Percentiles rank a stretch among this genome's conserved stretches.
Conservation (phyloP, 2,113 vertebrate species). For the Anseranas semipalmata region DNA sequence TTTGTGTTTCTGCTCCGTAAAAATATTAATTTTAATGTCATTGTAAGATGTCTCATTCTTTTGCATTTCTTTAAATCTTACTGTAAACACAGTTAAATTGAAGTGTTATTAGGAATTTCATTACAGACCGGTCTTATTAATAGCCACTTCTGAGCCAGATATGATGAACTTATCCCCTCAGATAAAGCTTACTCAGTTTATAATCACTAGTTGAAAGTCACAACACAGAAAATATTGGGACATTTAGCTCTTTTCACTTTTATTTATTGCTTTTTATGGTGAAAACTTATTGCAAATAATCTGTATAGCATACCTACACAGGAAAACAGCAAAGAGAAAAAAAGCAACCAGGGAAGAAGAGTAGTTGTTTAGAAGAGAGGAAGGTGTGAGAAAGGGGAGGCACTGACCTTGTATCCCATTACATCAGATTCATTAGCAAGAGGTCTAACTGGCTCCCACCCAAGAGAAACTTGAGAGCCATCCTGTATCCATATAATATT, state of each 20-base stretch:
- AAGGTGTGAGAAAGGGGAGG: not conserved
- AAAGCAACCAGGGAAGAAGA: not conserved
- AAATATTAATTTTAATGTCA: conserved; percentile 31
- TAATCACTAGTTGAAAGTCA: not conserved
- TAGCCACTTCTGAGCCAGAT: not conserved
- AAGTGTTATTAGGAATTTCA: not conserved
- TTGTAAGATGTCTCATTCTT: not conserved
- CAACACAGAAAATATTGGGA: not conserved
- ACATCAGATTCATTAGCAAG: conserved; percentile 93
- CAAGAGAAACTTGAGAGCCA: conserved; percentile 89
- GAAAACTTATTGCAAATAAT: not conserved
- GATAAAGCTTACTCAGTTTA: not conserved
- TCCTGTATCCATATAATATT: conserved; percentile 94
- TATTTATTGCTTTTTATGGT: not conserved
- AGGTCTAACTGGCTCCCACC: conserved; percentile 91
- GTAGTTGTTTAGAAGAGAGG: not conserved
- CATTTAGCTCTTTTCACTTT: not conserved
- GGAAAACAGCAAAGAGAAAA: not conserved
- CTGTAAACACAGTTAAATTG: conserved; percentile 34
- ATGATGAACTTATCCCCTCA: not conserved
- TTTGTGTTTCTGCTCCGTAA: conserved; percentile 8
- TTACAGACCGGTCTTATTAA: not conserved
- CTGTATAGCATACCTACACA: not conserved
- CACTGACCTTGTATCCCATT: conserved; percentile 93
- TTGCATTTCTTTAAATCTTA: conserved; percentile 16